These are phyloP conservation scores for Drosophila orosa DNA, from an alignment of 1,140 invertebrate genomes.

Conservation along the genomic window DNA sequence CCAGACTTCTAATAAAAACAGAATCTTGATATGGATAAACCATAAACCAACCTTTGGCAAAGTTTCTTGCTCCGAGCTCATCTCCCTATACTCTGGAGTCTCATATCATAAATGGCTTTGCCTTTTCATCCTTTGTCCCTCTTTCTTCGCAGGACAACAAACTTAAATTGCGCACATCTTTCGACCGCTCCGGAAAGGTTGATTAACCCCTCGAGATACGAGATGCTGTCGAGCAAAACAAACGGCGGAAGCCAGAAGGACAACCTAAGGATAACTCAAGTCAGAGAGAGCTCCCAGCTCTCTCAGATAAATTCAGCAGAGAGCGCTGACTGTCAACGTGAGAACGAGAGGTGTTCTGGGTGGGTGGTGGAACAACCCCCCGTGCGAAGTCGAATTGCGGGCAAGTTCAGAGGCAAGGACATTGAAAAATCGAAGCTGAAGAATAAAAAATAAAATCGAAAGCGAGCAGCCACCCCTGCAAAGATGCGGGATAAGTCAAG, in stretches of 20 bases:
- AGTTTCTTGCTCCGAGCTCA: conserved; percentile 1
- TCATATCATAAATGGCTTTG: conserved; percentile 28
- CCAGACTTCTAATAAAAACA: neutral
- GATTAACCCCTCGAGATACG: conserved; percentile 67
- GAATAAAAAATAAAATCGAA: conserved; percentile 57
- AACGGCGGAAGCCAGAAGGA: conserved; percentile 34
- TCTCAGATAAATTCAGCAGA: conserved; percentile 72
- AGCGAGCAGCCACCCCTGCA: conserved; percentile 42
- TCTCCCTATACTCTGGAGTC: neutral
- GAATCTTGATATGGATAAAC: neutral
- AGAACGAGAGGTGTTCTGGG: conserved; percentile 7
- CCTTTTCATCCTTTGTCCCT: conserved; percentile 43
- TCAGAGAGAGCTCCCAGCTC: neutral
- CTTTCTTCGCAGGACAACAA: conserved; percentile 25
- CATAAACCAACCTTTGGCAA: neutral
- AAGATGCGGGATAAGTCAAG: neutral
- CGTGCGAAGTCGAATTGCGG: conserved; percentile 65
- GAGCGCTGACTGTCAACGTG: conserved; percentile 40
- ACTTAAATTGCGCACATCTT: conserved; percentile 50
- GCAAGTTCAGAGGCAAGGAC: conserved; percentile 62
- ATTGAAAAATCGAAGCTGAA: conserved; percentile 39
- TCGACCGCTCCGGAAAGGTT: conserved; percentile 45
- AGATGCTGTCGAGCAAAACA: conserved; percentile 58
- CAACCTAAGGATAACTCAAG: neutral
- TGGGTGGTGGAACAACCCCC: conserved; percentile 63